Base-by-base conservation (phyloP, 1,140 invertebrate species). In the Leptinotarsa lineolata region DNA sequence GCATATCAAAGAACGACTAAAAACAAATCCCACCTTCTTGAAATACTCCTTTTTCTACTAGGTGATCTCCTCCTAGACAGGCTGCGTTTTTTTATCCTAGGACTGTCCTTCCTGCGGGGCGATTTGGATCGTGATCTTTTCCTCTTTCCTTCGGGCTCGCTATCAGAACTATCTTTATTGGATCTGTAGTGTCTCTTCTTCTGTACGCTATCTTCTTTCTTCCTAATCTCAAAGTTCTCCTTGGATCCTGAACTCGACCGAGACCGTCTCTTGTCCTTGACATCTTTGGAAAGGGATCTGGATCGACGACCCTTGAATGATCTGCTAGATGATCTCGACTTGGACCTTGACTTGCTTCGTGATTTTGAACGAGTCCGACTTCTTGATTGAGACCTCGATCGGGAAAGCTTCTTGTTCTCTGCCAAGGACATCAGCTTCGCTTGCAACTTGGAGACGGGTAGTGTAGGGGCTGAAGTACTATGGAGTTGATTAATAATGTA, bases 171-270 rank as follows among this genome's bases (percentile, higher is more conserved):
- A 76, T 93, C 92, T 60, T 93, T 92, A 80, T 95, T 95, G 66
- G 94, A 95, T 12, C 95, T 88, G 80, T 96, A 96, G 68, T 95
- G 94, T 24, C 95, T 86, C 77, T 93, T 93, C 58, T 92, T 92
- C 80, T 94, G 92, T 11, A 94, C 89, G 64, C 92, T 92, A 74
- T 93, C 89, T 79, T 93, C 92, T 77, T 93, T 93, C 76, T 91
- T 92, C 5, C 88, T 85, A 73, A 92, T 91, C 80, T 93, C 91
- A 81, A 93, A 92, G 76, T 91, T 89, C n/a, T 88, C 87, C 73
- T 90, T 86, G 2, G 82, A 84, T 3, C 77, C 74, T 4, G 81
- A 83, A 74, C 76, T 81, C 11, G 81, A 86, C 11, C 86, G 78
- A 22, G 81, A 81, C 13, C 79, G 72, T 6, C 85, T 82, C 77